Percentiles rank a stretch among this genome's conserved stretches.
phyloP scores from a whole-genome alignment of 2,113 vertebrate genomes.

The Gobio gobio region DNA sequence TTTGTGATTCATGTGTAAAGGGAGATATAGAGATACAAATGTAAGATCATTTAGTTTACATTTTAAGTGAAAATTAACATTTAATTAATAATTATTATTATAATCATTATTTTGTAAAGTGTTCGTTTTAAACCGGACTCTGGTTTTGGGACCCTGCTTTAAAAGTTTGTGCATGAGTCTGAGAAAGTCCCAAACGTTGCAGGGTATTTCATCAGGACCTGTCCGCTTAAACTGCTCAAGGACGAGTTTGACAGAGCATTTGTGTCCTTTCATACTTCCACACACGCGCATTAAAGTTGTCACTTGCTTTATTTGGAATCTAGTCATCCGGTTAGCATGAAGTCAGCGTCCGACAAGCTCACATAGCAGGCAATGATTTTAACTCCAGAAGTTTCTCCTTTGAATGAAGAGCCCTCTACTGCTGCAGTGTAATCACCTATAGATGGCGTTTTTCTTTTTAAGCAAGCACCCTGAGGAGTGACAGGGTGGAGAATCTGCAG shows the following conservation, averaged over 20 bases:
- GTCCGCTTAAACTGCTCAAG: conserved; percentile 22
- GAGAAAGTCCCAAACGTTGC: conserved; percentile 48
- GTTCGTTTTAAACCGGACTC: too few relatives aligned
- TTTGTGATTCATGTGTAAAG: background rate
- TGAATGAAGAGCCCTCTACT: conserved; percentile 28
- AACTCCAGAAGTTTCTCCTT: background rate
- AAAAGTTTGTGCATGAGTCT: background rate
- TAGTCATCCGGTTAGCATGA: background rate
- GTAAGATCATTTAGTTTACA: background rate
- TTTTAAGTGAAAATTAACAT: background rate
- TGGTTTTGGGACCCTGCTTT: background rate
- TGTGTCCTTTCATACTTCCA: conserved; percentile 4
- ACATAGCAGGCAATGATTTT: conserved; percentile 15
- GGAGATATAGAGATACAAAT: background rate
- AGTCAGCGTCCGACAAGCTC: conserved; percentile 8
- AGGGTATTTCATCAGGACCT: conserved; percentile 22
- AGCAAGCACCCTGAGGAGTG: background rate
- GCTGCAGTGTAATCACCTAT: conserved; percentile 7
- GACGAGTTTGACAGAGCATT: conserved; percentile 46
- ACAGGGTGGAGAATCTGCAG: background rate
- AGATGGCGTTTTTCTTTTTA: conserved; percentile 38
- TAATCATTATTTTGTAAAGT: too few relatives aligned
- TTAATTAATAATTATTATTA: too few relatives aligned
- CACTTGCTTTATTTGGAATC: conserved; percentile 22
- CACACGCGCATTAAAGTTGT: background rate